Conservation (phyloP, 2,888 invertebrate genomes). For the Pandemis corylana region DNA sequence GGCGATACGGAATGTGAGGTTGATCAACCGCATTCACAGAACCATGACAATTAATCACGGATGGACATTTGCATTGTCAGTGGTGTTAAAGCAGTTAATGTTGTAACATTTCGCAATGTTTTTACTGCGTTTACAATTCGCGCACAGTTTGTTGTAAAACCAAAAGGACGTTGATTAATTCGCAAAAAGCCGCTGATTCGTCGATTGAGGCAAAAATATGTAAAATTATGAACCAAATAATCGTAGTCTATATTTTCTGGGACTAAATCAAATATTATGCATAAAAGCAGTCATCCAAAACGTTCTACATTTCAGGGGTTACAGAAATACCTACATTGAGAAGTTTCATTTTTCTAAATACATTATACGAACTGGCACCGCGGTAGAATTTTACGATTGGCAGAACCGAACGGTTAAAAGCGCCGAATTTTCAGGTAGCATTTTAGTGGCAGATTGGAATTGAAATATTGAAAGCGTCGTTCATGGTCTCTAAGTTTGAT, state of each 20-base stretch:
- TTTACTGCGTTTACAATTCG: neutral
- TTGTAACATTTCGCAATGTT: neutral
- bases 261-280: neutral
- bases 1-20: conserved; percentile 28
- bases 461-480: neutral
- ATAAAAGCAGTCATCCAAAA: neutral
- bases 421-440: neutral
- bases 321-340: neutral
- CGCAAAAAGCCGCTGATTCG: neutral
- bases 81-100: neutral
- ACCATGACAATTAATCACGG: conserved; percentile 21
- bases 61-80: conserved; percentile 26
- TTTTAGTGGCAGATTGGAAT: neutral
- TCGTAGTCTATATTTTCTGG: too few relatives aligned
- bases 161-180: neutral
- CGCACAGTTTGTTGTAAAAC: neutral
- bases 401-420: neutral
- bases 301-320: neutral
- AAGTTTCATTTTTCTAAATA: neutral
- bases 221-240: too few relatives aligned
- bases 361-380: neutral
- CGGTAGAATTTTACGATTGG: neutral
- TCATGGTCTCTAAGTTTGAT: conserved; percentile 1
- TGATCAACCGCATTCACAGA: conserved; percentile 32
- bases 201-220: too few relatives aligned